These are phyloP conservation scores for Trichonephila clavipes DNA, from an alignment of 1,140 invertebrate species.

Conservation along the genomic window DNA sequence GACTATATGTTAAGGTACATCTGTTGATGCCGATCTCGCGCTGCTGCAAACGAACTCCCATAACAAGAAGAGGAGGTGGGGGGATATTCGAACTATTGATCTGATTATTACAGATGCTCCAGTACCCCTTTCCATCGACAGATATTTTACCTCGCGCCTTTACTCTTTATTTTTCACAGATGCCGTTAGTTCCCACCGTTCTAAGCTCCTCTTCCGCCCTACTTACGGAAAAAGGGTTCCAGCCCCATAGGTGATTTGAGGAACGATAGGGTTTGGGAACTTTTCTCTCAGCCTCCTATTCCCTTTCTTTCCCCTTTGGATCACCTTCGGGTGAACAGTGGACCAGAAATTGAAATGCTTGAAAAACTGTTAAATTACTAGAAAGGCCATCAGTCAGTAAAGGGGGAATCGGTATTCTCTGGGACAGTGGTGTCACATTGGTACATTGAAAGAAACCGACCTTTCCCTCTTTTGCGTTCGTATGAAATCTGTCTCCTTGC, in stretches of 20 bases:
- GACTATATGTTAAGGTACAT: too few species aligned
- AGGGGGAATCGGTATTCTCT: too few species aligned
- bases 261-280: conserved; percentile 43
- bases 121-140: background rate
- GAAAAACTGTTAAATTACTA: too few species aligned
- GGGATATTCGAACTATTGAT: background rate
- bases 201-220: conserved; percentile 34
- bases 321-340: background rate
- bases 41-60: background rate
- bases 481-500: too few species aligned
- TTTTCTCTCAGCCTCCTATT: background rate
- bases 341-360: background rate
- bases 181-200: conserved; percentile 31
- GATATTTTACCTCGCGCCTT: background rate
- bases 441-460: too few species aligned
- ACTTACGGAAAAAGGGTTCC: conserved; percentile 50
- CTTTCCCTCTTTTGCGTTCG: too few species aligned
- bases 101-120: background rate
- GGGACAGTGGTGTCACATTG: too few species aligned
- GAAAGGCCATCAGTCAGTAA: too few species aligned
- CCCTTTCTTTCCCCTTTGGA: too few species aligned
- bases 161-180: background rate
- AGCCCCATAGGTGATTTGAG: background rate
- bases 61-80: background rate
- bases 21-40: too few species aligned